phyloP scores from a whole-genome alignment of 2,888 invertebrate genomes.

The Rhaphigaster nebulosa region DNA sequence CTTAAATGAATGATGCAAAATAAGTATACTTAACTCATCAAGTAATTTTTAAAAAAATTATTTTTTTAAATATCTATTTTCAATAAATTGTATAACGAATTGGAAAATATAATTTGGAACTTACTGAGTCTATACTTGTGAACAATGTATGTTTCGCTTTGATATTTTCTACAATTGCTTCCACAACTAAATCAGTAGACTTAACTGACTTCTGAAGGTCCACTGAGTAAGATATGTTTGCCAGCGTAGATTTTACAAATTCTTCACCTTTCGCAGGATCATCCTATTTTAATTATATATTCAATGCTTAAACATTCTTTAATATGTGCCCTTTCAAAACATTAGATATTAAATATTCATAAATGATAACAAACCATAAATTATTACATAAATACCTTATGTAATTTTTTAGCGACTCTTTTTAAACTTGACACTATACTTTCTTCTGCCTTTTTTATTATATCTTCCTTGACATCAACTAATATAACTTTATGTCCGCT shows the following conservation, averaged over 20 bases:
- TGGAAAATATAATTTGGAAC: slow-evolving; percentile 64
- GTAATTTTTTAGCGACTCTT: slow-evolving; percentile 83
- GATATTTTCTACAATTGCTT: slow-evolving; percentile 89
- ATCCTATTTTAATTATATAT: slow-evolving; percentile 68
- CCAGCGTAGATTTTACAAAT: slow-evolving; percentile 77
- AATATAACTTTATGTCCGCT: slow-evolving; percentile 85
- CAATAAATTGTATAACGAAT: not conserved
- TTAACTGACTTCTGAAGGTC: slow-evolving; percentile 76
- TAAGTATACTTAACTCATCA: not conserved
- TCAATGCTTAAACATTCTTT: not conserved
- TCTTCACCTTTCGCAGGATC: slow-evolving; percentile 76
- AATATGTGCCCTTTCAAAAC: not conserved
- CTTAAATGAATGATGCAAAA: not conserved
- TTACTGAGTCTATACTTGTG: slow-evolving; percentile 77
- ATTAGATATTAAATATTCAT: not conserved
- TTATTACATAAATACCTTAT: slow-evolving; percentile 70
- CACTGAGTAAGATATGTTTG: slow-evolving; percentile 75
- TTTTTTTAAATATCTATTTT: not conserved
- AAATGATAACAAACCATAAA: no score
- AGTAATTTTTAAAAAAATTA: not conserved
- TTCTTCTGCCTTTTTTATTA: slow-evolving; percentile 80
- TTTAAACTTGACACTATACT: slow-evolving; percentile 79
- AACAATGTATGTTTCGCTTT: slow-evolving; percentile 84
- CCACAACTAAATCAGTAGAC: slow-evolving; percentile 82
- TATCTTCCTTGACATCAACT: slow-evolving; percentile 81